Base-by-base conservation (phyloP, 2,797 vertebrate genomes). In the Characodon lateralis region DNA sequence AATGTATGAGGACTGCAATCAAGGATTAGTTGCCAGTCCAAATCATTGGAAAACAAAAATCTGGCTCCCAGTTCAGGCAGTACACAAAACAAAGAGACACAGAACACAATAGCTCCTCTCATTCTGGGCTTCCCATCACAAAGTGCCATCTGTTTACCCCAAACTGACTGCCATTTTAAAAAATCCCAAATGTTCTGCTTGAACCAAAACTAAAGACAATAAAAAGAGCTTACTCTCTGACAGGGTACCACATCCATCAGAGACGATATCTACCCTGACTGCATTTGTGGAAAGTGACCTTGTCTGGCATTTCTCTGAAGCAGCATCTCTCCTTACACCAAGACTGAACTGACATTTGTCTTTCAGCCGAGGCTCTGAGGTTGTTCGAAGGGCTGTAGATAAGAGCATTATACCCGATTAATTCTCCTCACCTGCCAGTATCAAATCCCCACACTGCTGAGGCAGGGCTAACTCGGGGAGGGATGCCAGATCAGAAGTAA, bases 361-460 rank as follows among this genome's bases (percentile, higher is more conserved):
- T 90, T 83, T 91, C 80, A 80, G 51, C 61, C 43, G 68, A 73
- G 83, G 71, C 78, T 74, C 80, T 74, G 66, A 85, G 84, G 83
- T 81, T 73, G 84, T 84, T 89, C 83, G 68, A 80, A 83, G 81
- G n/a, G 80, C 85, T 78, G 76, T 80, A 81, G 81, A 84, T 94
- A 94, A 95, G 89, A 94, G 94, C 90, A 94, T 95, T 95, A 94
- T 16, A 66, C 43, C 81, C 80, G 81, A 93, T 94, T 93, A 91
- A 89, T 90, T 87, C 79, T 79, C 68, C 82, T 91, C 90, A 89
- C 88, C 89, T 90, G 89, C 79, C 87, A 50, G 68, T 53, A 71
- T 84, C 80, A 90, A 95, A 94, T 94, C 93, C 89, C 83, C 53
- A 72, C 75, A 89, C 28, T 92, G 94, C 93, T 94, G 93, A 93